Conservation (phyloP, 1,140 invertebrate genomes). For the Microplitis demolitor region DNA sequence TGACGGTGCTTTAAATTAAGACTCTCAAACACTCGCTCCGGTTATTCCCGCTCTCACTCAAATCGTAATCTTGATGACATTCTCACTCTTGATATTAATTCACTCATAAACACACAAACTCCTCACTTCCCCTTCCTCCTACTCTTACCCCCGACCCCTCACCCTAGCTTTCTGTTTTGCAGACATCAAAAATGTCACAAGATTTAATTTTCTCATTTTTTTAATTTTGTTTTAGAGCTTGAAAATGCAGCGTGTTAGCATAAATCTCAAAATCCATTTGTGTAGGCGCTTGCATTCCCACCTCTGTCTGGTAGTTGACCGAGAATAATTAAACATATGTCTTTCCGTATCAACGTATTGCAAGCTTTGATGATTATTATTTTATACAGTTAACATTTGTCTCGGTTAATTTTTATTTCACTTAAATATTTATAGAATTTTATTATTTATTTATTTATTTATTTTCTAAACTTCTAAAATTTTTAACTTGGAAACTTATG, state of each 20-base stretch:
- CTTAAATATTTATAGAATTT: too few relatives aligned
- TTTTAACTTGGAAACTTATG: too few relatives aligned
- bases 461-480: too few relatives aligned
- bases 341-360: slow-evolving; percentile 40
- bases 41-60: not conserved
- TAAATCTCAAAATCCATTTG: slow-evolving; percentile 63
- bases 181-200: too few relatives aligned
- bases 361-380: slow-evolving; percentile 21
- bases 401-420: not conserved
- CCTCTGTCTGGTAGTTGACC: slow-evolving; percentile 1
- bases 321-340: slow-evolving; percentile 58
- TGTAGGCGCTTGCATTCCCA: slow-evolving; percentile 55
- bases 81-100: slow-evolving; percentile 15
- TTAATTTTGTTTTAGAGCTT: too few relatives aligned
- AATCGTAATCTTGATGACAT: not conserved
- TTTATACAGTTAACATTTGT: slow-evolving; percentile 12
- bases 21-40: slow-evolving; percentile 17
- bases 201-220: too few relatives aligned
- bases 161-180: too few relatives aligned
- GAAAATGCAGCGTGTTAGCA: slow-evolving; percentile 59
- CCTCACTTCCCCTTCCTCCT: slow-evolving; percentile 34
- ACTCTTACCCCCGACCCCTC: too few relatives aligned
- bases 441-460: too few relatives aligned
- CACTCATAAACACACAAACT: slow-evolving; percentile 40
- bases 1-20: slow-evolving; percentile 49